Evolutionary conservation across 92 coral and sea anemone species (phyloP).

Genomic region (Parazoanthus atlanticus): DNA sequence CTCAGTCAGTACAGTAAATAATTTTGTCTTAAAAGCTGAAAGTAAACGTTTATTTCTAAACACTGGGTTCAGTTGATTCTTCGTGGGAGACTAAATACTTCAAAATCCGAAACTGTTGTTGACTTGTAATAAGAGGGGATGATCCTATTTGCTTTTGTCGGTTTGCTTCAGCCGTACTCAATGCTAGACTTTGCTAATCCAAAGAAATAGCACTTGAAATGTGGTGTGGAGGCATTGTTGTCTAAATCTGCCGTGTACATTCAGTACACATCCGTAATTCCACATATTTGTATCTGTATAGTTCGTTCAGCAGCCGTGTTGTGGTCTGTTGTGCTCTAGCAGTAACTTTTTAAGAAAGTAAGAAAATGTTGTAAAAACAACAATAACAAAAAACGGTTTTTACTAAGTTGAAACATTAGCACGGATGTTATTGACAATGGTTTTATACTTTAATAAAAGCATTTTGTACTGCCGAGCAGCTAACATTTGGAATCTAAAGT

Average conservation of each 20-base stretch:
- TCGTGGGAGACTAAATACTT: not conserved
- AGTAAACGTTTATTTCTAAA: not conserved
- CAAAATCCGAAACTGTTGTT: not conserved
- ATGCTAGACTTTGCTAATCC: not conserved
- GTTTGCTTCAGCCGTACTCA: not conserved
- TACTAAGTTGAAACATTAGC: too few relatives aligned
- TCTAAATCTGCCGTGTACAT: not conserved
- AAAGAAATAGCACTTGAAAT: not conserved
- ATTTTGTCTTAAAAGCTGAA: not conserved
- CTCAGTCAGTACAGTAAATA: not conserved
- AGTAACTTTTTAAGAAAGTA: too few relatives aligned
- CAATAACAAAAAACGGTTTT: too few relatives aligned
- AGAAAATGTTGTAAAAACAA: not conserved
- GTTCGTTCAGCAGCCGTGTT: not conserved
- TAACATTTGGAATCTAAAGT: not conserved
- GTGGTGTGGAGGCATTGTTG: not conserved
- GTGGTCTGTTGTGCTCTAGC: not conserved
- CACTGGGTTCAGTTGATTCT: not conserved
- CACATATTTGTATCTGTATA: not conserved
- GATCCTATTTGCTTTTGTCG: not conserved
- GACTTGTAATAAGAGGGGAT: not conserved
- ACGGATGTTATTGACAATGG: too few relatives aligned
- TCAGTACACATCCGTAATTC: not conserved
- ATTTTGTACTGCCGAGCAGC: not conserved
- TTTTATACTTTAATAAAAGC: too few relatives aligned